Evolutionary conservation across 2,113 vertebrate genomes (phyloP), one percentile per base, ranked within the genome.

Genomic region (Danionella cerebrum): DNA sequence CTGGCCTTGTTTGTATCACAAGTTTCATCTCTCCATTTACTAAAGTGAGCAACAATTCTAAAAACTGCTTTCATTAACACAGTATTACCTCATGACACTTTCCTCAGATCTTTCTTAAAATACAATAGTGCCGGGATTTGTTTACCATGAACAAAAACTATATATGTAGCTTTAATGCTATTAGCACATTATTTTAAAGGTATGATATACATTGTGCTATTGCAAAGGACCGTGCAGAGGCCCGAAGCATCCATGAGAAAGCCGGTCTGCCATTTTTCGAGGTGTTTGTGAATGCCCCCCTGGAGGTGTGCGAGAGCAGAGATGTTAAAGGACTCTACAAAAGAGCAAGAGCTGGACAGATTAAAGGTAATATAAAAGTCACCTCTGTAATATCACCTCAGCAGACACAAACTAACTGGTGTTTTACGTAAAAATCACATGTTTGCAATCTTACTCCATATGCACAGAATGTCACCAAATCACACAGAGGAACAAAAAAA

Each of bases 241-340:
- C 94, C 1, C 89, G 91, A 22, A 90, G 85, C 77, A 88, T 95
- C 69, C 95, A 93, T 0, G 86, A 88, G 2, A 69, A 19, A 1
- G 81, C 91, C 0, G 89, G 93, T 5, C 86, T 98, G 9, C 94
- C 91, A 0, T 98, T 98, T 87, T 96, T 97, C 13, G 96, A 98
- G 82, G 83, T 98, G 65, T 98, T 95, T 57, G 76, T 98, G 8
- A 90, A 96, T 8, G 95, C 96, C 0, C 81, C 95, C 16, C 85
- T 98, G 11, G 93, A 90, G 64, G 88, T 98, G 51, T 98, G 96
- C 58, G 96, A 98, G 79, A 90, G 89, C 76, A 85, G 96, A 71
- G 96, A 98, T 0, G 96, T 98, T 16, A 98, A 98, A 83, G 96
- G 96, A n/a, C 89, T 98, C 54, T 98, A 98, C 82, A 98, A 94